Evolutionary conservation across 1,140 invertebrate species (phyloP), one percentile per base, ranked within the genome.

Genomic region (Ridgeia piscesae): DNA sequence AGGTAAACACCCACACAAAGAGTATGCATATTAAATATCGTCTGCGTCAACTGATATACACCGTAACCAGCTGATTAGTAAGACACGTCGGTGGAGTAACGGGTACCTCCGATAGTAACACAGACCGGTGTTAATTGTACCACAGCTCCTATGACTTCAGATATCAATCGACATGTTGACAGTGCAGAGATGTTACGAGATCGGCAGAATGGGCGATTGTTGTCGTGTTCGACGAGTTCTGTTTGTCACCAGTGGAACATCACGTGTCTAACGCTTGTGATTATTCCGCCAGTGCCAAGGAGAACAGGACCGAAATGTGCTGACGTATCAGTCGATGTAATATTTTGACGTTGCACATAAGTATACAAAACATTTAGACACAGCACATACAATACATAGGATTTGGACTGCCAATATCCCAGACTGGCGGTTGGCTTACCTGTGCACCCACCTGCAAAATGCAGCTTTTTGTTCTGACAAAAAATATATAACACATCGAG

Each of bases 241-340:
- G 34, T 92, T 35, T 89, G 92, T 33, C 94, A 95, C 95, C 93
- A 95, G 94, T 93, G 94, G 95, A 95, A 93, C 95, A 95, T 94
- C 95, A 95, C 95, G n/a, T 93, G 92, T 94, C 58, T 31, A 91
- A 93, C 35, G 93, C 94, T 94, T 94, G 95, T 95, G 95, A 95
- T 95, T 95, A 95, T 95, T 95, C 95, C 95, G 95, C 95, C 95
- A 95, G 95, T 95, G 95, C 95, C 95, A 95, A 95, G 94, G 89
- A 93, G 93, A 91, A 94, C 88, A 35, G 89, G 50, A 33, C 35
- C 91, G 91, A 35, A 89, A 48, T 91, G 33, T 77, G 58, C 27
- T 42, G 42, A 42, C 42, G 42, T 11, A 42, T 4, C 11, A 42
- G 42, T 42, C 42, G 42, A 6, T 42, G 58, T 77, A 77, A 77